phyloP scores from a whole-genome alignment of 2,113 vertebrate species.

The Pelecanoides urinatrix region DNA sequence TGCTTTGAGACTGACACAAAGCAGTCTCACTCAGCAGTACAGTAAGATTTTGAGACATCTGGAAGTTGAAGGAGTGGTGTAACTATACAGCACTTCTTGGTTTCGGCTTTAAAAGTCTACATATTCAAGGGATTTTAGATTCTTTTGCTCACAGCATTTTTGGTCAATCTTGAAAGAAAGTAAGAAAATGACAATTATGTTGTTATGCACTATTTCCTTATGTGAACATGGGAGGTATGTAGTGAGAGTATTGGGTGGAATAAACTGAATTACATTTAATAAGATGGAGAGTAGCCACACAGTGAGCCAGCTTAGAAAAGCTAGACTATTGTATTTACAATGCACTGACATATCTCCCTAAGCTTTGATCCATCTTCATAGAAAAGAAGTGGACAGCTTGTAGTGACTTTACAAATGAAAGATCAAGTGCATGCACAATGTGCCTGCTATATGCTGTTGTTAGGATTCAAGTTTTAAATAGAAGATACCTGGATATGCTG shows the following conservation, averaged over 20 bases:
- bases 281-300: not conserved
- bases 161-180: not conserved
- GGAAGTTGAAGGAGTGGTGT: not conserved
- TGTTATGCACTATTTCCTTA: not conserved
- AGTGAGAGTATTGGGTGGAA: not conserved
- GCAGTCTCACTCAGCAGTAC: not conserved
- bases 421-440: not conserved
- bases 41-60: not conserved
- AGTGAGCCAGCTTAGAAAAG: not conserved
- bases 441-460: not conserved
- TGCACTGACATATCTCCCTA: not conserved
- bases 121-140: not conserved
- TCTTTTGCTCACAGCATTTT: not conserved
- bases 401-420: not conserved
- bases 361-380: not conserved
- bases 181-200: not conserved
- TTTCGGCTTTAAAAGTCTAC: not conserved
- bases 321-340: not conserved
- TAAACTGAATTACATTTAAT: not conserved
- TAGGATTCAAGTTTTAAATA: not conserved
- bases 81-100: not conserved
- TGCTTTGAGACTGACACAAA: not conserved
- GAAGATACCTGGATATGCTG: not conserved
- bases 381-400: not conserved
- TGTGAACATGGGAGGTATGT: rapidly evolving